Evolutionary conservation across 2,888 invertebrate genomes (phyloP).

Genomic region (Noctua fimbriata): DNA sequence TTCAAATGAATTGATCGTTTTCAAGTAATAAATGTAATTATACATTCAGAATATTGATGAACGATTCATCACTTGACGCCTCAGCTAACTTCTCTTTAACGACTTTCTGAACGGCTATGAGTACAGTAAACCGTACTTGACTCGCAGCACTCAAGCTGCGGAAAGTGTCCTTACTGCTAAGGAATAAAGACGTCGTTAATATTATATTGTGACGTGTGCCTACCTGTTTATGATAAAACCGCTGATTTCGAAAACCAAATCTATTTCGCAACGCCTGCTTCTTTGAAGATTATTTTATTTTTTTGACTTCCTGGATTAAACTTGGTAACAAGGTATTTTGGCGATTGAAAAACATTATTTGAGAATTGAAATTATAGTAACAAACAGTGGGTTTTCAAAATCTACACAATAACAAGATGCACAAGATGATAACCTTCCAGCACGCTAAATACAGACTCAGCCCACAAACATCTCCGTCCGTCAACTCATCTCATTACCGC

Average conservation of each 20-base stretch:
- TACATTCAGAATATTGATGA: slow-evolving; percentile 71
- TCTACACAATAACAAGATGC: not conserved
- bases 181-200: not conserved
- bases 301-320: not conserved
- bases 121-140: not conserved
- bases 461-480: not conserved
- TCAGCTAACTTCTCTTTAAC: slow-evolving; percentile 56
- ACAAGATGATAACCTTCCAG: not conserved
- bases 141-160: not conserved
- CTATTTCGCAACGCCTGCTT: not conserved
- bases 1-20: slow-evolving; percentile 51
- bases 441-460: not conserved
- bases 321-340: not conserved
- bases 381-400: not conserved
- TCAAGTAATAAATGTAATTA: slow-evolving; percentile 62
- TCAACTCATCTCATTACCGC: slow-evolving; percentile 1
- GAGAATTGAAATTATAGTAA: not conserved
- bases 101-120: slow-evolving; percentile 27
- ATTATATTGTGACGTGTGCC: not conserved
- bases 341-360: not conserved
- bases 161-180: not conserved
- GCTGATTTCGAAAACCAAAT: not conserved
- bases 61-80: slow-evolving; percentile 45
- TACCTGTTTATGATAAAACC: not conserved
- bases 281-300: not conserved